These are phyloP conservation scores for Vicugna pacos DNA, from an alignment of 2,113 vertebrate species.

Conservation along the genomic window DNA sequence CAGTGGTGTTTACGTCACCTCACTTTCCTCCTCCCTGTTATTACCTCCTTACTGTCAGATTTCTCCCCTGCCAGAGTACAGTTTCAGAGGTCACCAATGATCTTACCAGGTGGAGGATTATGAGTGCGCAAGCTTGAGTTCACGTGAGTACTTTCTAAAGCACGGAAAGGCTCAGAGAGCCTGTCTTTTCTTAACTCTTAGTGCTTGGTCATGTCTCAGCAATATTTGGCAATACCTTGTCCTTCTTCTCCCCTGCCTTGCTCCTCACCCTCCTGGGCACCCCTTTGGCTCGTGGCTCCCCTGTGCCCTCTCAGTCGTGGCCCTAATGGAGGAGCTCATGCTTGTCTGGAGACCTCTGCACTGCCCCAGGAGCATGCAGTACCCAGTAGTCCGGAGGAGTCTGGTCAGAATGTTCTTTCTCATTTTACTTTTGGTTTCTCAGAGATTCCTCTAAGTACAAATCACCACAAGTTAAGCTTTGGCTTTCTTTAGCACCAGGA, in stretches of 20 bases:
- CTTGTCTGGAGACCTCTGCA: background rate
- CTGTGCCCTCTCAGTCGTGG: background rate
- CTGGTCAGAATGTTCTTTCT: background rate
- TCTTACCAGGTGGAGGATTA: background rate
- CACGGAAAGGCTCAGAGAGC: background rate
- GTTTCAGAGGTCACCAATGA: background rate
- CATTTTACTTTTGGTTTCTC: background rate
- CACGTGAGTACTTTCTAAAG: background rate
- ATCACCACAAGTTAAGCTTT: background rate
- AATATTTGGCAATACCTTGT: background rate
- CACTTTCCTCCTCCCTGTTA: background rate
- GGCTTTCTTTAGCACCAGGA: background rate
- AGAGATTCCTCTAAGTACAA: background rate
- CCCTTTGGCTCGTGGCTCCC: background rate
- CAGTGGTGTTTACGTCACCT: background rate
- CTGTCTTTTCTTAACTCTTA: background rate
- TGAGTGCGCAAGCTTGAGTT: background rate
- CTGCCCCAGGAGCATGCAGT: rapidly evolving
- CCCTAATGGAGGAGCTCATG: background rate
- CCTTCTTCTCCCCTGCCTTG: background rate
- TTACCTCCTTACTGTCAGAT: background rate
- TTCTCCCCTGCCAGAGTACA: background rate
- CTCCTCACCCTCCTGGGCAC: background rate
- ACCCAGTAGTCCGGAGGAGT: background rate
- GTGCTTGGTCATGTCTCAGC: background rate